Base-by-base conservation (phyloP, 2,113 vertebrate genomes). In the Maccullochella peelii region DNA sequence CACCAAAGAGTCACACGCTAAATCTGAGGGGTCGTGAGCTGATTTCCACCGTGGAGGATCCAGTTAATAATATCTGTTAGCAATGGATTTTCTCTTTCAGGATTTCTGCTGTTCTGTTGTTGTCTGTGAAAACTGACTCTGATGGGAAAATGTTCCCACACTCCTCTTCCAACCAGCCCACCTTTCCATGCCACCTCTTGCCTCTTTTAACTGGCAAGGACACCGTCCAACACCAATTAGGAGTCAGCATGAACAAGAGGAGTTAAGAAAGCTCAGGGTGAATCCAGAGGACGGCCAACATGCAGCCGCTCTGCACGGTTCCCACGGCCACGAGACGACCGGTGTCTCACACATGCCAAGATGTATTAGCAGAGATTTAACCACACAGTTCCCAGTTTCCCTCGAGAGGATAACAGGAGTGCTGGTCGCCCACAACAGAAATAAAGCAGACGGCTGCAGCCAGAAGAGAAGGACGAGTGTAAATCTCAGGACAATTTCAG, bases 401-500 rank as follows among this genome's bases (percentile, higher is more conserved):
- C 80, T 79, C 50, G 54, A 33, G 78, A 80, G 38, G 25, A 12
- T 63, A 36, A 16, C 55, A 2, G 44, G 27, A 63, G 25, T 2
- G 38, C 55, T 20, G 52, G n/a, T 85, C 33, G 49, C 44, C 69
- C 30, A 27, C n/a, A 5, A 76, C 5, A 18, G 77, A 33, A 52
- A 71, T 40, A 40, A 42, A 58, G 59, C 52, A 69, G 70, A 33
- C 15, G 6, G 40, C 20, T 23, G 23, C 55, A 69, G 57, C 15
- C 61, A 61, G 47, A 38, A 6, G 59, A 73, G 77, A 77, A 73
- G 69, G 79, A 61, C 38, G 1, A 33, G 74, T 18, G 77, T 93
- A 90, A 93, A 93, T 92, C 86, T 74, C 3, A 40, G 58, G 59
- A 72, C 44, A 16, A 36, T 87, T 85, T 83, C 58, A 62, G 73